Base-by-base conservation (phyloP, 2,797 vertebrate species). In the Arnoldichthys spilopterus region DNA sequence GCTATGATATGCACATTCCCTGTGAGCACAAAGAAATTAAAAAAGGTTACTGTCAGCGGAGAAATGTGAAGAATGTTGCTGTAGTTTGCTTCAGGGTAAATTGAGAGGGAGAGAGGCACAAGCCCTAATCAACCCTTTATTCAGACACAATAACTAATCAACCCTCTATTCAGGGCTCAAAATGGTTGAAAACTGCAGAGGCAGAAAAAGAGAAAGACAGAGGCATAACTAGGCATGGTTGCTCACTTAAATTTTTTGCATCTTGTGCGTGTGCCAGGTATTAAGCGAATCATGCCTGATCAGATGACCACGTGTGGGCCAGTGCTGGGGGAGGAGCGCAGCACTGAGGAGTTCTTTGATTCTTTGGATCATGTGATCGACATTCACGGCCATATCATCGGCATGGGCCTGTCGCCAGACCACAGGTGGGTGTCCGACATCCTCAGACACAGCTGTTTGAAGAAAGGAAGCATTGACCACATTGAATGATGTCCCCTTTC, bases 361-460 rank as follows among this genome's bases (percentile, higher is more conserved):
- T 95, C 97, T 0, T 87, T 99, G 76, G 97, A 99, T 89, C 96
- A 99, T 0, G 95, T 99, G 64, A 98, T 99, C 0, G 97, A 99
- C 73, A 96, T 99, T 85, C 98, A 98, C 0, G 98, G 97, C 3
- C 97, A 99, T 88, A 97, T 99, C 84, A 96, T 99, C 0, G 98
- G 98, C 79, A 99, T 99, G 98, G 98, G 98, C 37, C 95, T 99
- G 77, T 99, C 97, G 54, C 98, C 98, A 0, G 98, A 99, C 91
- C 95, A 99, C 91, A 96, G 98, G 98, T 96, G 53, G 77, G 82
- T 56, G 1, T 37, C 6, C 30, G 16, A 28, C 20, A 47, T 28
- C 40, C 24, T 13, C 64, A 47, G 64, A n/a, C 34, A 13, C 32
- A 22, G 3, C 49, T 22, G 11, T 32, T 15, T 4, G 12, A 16